phyloP scores from a whole-genome alignment of 2,888 invertebrate species.

The Eremobia ochroleuca region DNA sequence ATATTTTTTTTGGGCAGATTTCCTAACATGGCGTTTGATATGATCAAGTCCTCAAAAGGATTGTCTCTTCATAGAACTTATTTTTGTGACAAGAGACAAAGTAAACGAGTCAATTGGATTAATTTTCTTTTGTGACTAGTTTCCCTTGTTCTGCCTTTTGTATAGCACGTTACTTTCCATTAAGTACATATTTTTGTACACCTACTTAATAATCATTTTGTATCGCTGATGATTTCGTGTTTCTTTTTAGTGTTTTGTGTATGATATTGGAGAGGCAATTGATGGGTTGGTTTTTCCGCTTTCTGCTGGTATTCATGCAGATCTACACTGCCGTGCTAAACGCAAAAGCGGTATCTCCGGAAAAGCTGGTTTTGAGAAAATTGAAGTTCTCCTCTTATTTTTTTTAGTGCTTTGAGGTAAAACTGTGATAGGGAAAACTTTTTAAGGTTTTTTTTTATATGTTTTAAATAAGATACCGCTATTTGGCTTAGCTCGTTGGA shows the following conservation, averaged over 20 bases:
- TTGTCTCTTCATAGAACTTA: conserved; percentile 31
- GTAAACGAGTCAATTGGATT: conserved; percentile 28
- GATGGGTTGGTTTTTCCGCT: neutral
- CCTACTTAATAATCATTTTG: neutral
- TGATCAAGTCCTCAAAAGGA: conserved; percentile 47
- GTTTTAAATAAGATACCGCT: too few relatives aligned
- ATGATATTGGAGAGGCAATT: neutral
- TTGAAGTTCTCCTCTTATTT: too few relatives aligned
- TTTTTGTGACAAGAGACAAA: conserved; percentile 16
- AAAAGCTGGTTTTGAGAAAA: too few relatives aligned
- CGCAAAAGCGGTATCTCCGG: too few relatives aligned
- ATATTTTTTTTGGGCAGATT: conserved; percentile 21
- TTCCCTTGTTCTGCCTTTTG: conserved; percentile 16
- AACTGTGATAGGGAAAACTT: too few relatives aligned
- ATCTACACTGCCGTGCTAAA: too few relatives aligned
- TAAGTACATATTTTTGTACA: neutral
- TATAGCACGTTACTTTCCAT: neutral
- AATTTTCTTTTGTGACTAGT: conserved; percentile 18
- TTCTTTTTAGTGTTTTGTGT: neutral
- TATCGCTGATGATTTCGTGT: neutral
- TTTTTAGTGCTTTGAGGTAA: too few relatives aligned
- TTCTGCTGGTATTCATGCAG: neutral
- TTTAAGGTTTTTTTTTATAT: too few relatives aligned
- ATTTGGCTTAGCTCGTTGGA: too few relatives aligned
- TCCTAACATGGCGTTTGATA: conserved; percentile 35